phyloP scores from a whole-genome alignment of 2,797 vertebrate species.

The Danio kyathit region DNA sequence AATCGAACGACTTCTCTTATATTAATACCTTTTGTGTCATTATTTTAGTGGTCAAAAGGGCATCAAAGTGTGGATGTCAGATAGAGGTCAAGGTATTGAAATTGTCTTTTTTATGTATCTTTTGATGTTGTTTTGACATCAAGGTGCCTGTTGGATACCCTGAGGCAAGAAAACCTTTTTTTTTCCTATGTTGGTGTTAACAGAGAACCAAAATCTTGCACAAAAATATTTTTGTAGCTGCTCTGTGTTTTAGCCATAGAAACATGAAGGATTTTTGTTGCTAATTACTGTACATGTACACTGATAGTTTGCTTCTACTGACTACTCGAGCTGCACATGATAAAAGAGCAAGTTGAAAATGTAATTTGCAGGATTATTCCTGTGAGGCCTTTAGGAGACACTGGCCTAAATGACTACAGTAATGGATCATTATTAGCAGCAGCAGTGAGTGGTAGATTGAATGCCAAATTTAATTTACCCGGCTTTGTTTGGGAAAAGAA shows the following conservation, averaged over 20 bases:
- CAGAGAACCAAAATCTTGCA: constrained; percentile 3
- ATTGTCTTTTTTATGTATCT: too few species aligned
- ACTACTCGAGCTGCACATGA: constrained; percentile 7
- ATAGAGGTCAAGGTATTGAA: too few species aligned
- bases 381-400: constrained; percentile 28
- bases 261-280: not conserved
- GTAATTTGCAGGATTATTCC: constrained; percentile 43
- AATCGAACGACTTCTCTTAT: too few species aligned
- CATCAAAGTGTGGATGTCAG: too few species aligned
- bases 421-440: constrained; percentile 49
- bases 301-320: not conserved
- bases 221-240: not conserved
- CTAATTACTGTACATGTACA: constrained; percentile 9
- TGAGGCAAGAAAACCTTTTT: not conserved
- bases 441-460: constrained; percentile 22
- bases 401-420: constrained; percentile 30
- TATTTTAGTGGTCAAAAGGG: too few species aligned
- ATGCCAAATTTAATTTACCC: constrained; percentile 25
- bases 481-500: constrained; percentile 18
- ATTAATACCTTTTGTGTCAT: too few species aligned
- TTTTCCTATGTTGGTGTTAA: not conserved
- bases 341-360: constrained; percentile 37
- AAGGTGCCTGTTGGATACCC: not conserved
- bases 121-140: too few species aligned
- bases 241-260: not conserved